Evolutionary conservation across 2,113 vertebrate species (phyloP), one percentile per base, ranked within the genome.

Genomic region (Oreochromis aureus): DNA sequence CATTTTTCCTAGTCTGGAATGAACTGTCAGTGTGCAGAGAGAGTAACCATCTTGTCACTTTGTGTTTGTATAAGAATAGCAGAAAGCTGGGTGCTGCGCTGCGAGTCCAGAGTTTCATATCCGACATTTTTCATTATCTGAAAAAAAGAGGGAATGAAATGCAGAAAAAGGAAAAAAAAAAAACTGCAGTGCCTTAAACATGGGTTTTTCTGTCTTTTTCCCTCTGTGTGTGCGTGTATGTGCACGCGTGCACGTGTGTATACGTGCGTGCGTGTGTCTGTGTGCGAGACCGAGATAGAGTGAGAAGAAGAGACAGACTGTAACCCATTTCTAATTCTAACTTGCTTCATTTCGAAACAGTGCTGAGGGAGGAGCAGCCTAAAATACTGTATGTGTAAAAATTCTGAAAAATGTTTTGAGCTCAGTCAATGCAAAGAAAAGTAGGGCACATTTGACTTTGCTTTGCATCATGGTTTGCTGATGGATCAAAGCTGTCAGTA

Each of bases 1-100:
- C 98, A 97, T 98, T 98, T 98, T 97, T 98, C 97, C 97, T 98
- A 97, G 97, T 98, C 97, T 96, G 97, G 97, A 98, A 98, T 98
- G 97, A 98, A 98, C 97, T 98, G 98, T 98, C 98, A 98, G 96
- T 96, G 97, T 94, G 94, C 97, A 97, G 96, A 97, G 96, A 97
- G 96, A 97, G 97, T 97, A 98, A 98, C 96, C 97, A 96, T 97
- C 97, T 97, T 98, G 98, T 98, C 98, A 99, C 97, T 97, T 97
- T 96, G 96, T 94, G 95, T 97, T 97, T 97, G 96, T 95, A 93
- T 96, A 96, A 96, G 97, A 96, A 95, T 96, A 96, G 95, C 95
- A 96, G 96, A 95, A 94, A 89, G 95, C 96, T 93, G 94, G 94
- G 95, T 94, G 95, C 88, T 89, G 39, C 34, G 48, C 89, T 85